phyloP scores from a whole-genome alignment of 2,888 invertebrate species.

The Lasioglossum vierecki region DNA sequence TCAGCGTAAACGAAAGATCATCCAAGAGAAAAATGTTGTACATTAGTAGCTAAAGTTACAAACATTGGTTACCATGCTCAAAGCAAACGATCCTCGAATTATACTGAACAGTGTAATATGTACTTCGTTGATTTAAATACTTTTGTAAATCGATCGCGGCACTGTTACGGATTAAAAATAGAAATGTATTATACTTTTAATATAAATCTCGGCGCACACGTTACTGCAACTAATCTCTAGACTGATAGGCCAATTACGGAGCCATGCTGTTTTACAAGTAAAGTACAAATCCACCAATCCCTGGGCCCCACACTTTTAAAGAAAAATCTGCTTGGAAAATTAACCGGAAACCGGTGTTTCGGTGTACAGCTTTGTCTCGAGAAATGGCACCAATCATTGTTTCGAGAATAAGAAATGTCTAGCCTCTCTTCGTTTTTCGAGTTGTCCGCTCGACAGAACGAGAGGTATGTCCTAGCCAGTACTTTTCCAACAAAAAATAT shows the following conservation, averaged over 20 bases:
- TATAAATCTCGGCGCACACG: conserved; percentile 19
- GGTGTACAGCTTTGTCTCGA: not conserved
- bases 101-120: conserved; percentile 25
- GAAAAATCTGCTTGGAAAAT: conserved; percentile 17
- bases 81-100: conserved; percentile 4
- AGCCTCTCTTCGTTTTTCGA: not conserved
- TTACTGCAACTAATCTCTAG: conserved; percentile 30
- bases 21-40: not conserved
- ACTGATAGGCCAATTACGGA: conserved; percentile 20
- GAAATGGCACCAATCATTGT: not conserved
- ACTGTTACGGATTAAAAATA: conserved; percentile 15
- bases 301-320: conserved; percentile 53
- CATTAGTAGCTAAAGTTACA: not conserved
- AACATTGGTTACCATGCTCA: conserved; percentile 14
- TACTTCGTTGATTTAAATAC: conserved; percentile 33
- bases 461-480: too few relatives aligned
- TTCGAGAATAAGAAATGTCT: not conserved
- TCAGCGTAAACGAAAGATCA: conserved; percentile 29
- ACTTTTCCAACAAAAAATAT: too few relatives aligned
- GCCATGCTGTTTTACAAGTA: conserved; percentile 56
- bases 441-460: not conserved
- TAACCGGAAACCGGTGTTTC: conserved; percentile 4
- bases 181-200: conserved; percentile 42
- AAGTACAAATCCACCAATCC: conserved; percentile 54
- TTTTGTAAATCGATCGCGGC: conserved; percentile 32